Evolutionary conservation across 2,888 invertebrate species (phyloP).

Genomic region (Deroplatys truncata): DNA sequence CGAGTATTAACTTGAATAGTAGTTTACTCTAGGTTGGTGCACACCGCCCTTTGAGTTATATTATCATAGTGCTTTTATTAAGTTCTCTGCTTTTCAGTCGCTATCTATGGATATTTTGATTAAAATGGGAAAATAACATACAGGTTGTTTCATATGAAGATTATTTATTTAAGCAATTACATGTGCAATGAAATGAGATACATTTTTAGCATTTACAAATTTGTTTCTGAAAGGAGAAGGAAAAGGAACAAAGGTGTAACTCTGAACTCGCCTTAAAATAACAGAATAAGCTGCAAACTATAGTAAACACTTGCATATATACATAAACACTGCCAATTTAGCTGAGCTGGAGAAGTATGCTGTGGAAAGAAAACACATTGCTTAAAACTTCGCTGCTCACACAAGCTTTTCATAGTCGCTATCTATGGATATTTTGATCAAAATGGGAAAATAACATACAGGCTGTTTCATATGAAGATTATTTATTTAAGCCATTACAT

Average conservation of each 20-base stretch:
- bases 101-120: no score
- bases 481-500: not conserved
- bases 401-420: no score
- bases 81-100: no score
- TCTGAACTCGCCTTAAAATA: not conserved
- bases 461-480: not conserved
- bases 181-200: not conserved
- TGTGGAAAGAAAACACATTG: not conserved
- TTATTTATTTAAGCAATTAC: not conserved
- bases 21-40: no score
- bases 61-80: no score
- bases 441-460: no score
- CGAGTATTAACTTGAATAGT: no score
- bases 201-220: not conserved
- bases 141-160: not conserved
- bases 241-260: not conserved
- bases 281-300: not conserved
- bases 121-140: no score
- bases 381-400: not conserved
- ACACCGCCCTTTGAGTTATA: no score
- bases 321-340: not conserved
- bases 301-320: not conserved
- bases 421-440: no score
- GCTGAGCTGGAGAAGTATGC: not conserved
- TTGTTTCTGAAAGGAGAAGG: not conserved